Conservation (phyloP, 2,797 vertebrate species). For the Platyrinchus mystaceus region DNA sequence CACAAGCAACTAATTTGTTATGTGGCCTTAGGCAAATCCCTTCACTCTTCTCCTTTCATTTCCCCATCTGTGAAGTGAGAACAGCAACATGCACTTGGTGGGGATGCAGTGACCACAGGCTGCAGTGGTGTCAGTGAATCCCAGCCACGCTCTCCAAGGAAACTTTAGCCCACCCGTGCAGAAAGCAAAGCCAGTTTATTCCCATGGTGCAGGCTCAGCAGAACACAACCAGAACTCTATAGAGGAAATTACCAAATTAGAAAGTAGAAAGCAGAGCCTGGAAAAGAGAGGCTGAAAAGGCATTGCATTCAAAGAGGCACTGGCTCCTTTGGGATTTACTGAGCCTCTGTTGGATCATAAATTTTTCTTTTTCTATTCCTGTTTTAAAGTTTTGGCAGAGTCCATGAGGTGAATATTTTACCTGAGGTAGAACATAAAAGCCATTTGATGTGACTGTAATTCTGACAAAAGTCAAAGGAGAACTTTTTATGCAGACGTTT, state of each 20-base stretch:
- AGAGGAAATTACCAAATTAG: background rate
- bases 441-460: background rate
- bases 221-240: background rate
- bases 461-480: background rate
- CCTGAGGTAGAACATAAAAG: background rate
- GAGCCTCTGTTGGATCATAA: background rate
- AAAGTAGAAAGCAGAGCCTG: background rate
- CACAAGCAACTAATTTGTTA: background rate
- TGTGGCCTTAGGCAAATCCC: background rate
- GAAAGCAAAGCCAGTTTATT: background rate
- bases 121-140: background rate
- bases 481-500: slow-evolving; percentile 25
- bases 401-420: background rate
- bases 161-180: background rate
- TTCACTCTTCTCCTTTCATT: background rate
- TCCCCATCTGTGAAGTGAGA: background rate
- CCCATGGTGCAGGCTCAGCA: background rate
- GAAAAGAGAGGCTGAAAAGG: background rate
- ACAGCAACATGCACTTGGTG: background rate
- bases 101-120: background rate
- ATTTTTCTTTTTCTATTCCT: background rate
- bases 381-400: background rate
- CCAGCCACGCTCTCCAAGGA: background rate
- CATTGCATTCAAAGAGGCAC: background rate
- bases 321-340: background rate